These are phyloP conservation scores for Centropyge bicolor DNA, from an alignment of 2,797 vertebrate genomes.

Conservation along the genomic window DNA sequence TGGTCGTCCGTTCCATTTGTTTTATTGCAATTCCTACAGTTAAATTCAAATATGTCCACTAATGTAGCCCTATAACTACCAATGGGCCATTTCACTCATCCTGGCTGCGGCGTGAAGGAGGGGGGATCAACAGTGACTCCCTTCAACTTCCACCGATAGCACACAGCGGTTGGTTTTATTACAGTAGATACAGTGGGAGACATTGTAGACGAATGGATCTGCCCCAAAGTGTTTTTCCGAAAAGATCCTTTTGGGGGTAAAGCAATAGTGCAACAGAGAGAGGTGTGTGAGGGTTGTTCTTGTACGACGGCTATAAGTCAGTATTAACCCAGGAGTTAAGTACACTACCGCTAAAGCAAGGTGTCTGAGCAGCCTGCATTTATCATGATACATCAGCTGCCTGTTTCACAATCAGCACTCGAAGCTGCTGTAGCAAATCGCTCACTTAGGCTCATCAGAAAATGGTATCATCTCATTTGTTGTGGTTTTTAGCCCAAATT, in stretches of 20 bases:
- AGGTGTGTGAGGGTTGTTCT: constrained; percentile 14
- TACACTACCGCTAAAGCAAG: constrained; percentile 8
- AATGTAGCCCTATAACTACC: constrained; percentile 44
- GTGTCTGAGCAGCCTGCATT: constrained; percentile 27
- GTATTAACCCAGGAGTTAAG: constrained; percentile 28
- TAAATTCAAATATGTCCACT: constrained; percentile 57
- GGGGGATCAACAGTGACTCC: constrained; percentile 39
- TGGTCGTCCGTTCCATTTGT: constrained; percentile 57
- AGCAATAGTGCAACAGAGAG: constrained; percentile 14
- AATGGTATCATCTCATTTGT: constrained; percentile 69
- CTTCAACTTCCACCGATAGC: constrained; percentile 38
- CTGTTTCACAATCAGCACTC: constrained; percentile 50
- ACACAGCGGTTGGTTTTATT: constrained; percentile 47
- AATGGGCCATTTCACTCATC: constrained; percentile 53
- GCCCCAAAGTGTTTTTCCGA: constrained; percentile 9
- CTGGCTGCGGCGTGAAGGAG: constrained; percentile 30
- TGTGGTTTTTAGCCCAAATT: constrained; percentile 71
- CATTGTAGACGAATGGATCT: constrained; percentile 9
- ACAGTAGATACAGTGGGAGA: constrained; percentile 31
- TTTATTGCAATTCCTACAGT: constrained; percentile 55
- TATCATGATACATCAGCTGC: constrained; percentile 39
- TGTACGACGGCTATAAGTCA: neutral
- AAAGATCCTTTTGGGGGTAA: constrained; percentile 38
- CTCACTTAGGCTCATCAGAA: constrained; percentile 56
- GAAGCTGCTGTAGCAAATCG: constrained; percentile 49